Base-by-base conservation (phyloP, 2,113 vertebrate species). In the Epinephelus cyanopodus region DNA sequence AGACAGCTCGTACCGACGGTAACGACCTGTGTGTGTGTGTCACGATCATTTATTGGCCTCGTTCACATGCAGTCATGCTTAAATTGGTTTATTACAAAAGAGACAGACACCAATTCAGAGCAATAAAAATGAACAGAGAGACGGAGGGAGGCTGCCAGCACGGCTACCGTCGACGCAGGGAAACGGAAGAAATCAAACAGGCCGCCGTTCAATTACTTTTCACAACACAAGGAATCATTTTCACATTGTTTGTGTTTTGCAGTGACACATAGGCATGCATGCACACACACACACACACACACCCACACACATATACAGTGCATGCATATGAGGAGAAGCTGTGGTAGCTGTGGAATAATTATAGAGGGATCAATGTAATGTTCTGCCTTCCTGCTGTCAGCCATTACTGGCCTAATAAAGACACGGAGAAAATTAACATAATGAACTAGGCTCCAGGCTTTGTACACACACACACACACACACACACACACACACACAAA, bases 331-430 rank as follows among this genome's bases (percentile, higher is more conserved):
- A 69, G 73, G 29, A 42, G 60, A 62, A 82, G 45, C 74, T 58
- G 60, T 33, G 10, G 45, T 47, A 78, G 33, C 81, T 68, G 65
- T 65, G 78, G 74, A 78, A 88, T 89, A 90, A 88, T 93, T 89
- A 89, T 71, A 72, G 68, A 73, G 50, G 80, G 78, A 89, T 90
- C 84, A 87, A 72, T 90, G 79, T 67, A 87, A 90, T 90, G 65
- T 86, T 81, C 58, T 83, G 45, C 60, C 54, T 75, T 79, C 76
- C 87, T 86, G 87, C 89, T 88, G 87, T 87, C 79, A 74, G 61
- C 84, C 82, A 89, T 92, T 88, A 89, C 71, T 77, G 75, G 21
- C 29, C 81, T 91, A 89, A 92, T 93, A 90, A 84, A 90, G 86
- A 89, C 77, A 77, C 66, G 58, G 75, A 74, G 69, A 81, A 78